Evolutionary conservation across 2,113 vertebrate genomes (phyloP).

Genomic region (Muntiacus muntjak): DNA sequence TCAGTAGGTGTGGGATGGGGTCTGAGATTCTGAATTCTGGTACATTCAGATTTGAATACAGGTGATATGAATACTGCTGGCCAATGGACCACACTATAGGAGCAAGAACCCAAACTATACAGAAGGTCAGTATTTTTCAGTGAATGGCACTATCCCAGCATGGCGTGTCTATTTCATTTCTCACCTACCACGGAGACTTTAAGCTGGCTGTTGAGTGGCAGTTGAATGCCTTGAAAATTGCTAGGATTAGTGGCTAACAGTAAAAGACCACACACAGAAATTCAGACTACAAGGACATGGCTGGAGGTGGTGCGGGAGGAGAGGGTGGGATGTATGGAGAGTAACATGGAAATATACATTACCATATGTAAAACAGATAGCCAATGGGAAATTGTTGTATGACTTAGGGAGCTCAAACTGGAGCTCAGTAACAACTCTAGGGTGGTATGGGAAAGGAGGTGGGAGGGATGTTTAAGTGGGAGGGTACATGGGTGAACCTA

Average conservation of each 20-base stretch:
- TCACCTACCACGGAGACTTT: neutral
- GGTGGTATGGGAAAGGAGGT: neutral
- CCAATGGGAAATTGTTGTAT: neutral
- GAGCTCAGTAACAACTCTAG: neutral
- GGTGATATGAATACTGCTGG: neutral
- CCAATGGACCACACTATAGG: neutral
- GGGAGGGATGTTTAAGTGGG: neutral
- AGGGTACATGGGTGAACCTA: neutral
- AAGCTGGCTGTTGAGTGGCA: neutral
- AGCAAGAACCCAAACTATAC: neutral
- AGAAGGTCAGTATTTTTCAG: neutral
- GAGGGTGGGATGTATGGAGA: neutral
- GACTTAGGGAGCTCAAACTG: neutral
- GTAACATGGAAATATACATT: neutral
- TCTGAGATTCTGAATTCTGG: neutral
- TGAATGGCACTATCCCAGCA: fast-evolving
- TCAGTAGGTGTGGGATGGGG: neutral
- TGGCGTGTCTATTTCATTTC: neutral
- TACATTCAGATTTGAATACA: neutral
- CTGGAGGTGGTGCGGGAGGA: neutral
- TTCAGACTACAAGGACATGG: neutral
- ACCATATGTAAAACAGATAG: neutral
- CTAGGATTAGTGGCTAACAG: neutral
- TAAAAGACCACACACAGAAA: neutral
- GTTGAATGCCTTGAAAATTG: neutral